These are phyloP conservation scores for Melanotaenia duboulayi DNA, from an alignment of 2,113 vertebrate species.

Conservation along the genomic window DNA sequence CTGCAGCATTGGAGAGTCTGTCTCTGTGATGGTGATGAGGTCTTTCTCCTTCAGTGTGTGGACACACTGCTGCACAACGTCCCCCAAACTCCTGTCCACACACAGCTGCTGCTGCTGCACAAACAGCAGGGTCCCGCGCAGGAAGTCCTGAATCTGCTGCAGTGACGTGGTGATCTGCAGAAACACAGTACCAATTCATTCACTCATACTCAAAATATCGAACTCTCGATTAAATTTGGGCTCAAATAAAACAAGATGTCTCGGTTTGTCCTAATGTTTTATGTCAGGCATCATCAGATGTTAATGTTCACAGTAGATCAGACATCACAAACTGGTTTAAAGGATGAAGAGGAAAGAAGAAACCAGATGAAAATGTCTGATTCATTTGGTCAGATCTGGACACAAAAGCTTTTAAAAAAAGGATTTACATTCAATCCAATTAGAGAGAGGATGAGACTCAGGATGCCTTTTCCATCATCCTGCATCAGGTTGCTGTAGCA, in stretches of 20 bases:
- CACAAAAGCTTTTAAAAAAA: neutral
- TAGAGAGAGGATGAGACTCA: conserved; percentile 89
- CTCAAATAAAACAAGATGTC: neutral
- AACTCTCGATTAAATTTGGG: neutral
- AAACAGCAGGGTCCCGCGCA: conserved; percentile 87
- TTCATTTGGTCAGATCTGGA: conserved; percentile 7
- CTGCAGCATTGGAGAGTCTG: conserved; percentile 59
- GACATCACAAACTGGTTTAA: neutral
- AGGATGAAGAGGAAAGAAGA: neutral
- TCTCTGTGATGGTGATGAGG: conserved; percentile 75
- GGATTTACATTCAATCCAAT: conserved; percentile 90
- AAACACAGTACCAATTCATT: neutral
- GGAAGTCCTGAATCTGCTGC: conserved; percentile 84
- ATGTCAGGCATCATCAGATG: no score
- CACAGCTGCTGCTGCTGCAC: conserved; percentile 86
- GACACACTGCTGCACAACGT: conserved; percentile 81
- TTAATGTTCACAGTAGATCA: no score
- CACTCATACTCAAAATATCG: no score
- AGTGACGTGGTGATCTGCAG: conserved; percentile 85
- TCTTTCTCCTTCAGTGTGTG: conserved; percentile 83
- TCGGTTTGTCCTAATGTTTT: no score
- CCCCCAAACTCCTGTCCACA: conserved; percentile 82
- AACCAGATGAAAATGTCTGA: neutral
- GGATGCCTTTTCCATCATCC: conserved; percentile 85
- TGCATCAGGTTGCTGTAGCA: conserved; percentile 90